Percentiles rank a stretch among this genome's conserved stretches.
Conservation (phyloP, 2,888 invertebrate genomes). For the Agrilus cyanescens region DNA sequence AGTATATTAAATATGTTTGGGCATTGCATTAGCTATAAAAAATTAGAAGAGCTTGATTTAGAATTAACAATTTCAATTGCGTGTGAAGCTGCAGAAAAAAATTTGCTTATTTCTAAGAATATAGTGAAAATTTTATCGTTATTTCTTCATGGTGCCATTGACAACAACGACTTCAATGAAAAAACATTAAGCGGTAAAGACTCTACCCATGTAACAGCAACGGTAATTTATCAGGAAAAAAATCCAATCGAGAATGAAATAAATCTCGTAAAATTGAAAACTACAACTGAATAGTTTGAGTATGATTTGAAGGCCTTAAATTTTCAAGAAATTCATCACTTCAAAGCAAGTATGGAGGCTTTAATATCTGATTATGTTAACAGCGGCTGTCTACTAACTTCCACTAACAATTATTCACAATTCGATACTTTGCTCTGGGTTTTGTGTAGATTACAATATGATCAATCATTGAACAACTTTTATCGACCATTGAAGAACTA, state of each 20-base stretch:
- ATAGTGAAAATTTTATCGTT: background rate
- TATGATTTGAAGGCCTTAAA: conserved; percentile 13
- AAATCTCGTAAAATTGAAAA: conserved; percentile 5
- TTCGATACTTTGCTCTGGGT: conserved; percentile 14
- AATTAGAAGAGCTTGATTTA: conserved; percentile 6
- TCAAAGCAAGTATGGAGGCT: conserved; percentile 11
- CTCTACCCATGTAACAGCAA: conserved; percentile 5
- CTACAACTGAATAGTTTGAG: conserved; percentile 6
- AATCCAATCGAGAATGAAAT: conserved; percentile 4
- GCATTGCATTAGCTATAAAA: conserved; percentile 10
- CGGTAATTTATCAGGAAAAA: conserved; percentile 9
- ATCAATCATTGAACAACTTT: conserved; percentile 10
- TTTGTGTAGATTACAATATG: conserved; percentile 16
- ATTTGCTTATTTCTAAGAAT: conserved; percentile 5
- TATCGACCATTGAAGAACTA: conserved; percentile 15
- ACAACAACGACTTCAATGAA: conserved; percentile 6
- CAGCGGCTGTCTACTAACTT: conserved; percentile 11
- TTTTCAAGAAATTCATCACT: conserved; percentile 15
- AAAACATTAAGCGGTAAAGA: conserved; percentile 2
- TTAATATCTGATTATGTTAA: conserved; percentile 9
- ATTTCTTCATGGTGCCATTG: conserved; percentile 5
- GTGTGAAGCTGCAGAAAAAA: conserved; percentile 7
- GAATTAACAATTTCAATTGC: conserved; percentile 9
- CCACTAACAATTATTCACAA: conserved; percentile 10
- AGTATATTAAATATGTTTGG: conserved; percentile 10